Evolutionary conservation across 2,113 vertebrate genomes (phyloP), one percentile per base, ranked within the genome.

Genomic region (Sinocyclocheilus rhinocerous): DNA sequence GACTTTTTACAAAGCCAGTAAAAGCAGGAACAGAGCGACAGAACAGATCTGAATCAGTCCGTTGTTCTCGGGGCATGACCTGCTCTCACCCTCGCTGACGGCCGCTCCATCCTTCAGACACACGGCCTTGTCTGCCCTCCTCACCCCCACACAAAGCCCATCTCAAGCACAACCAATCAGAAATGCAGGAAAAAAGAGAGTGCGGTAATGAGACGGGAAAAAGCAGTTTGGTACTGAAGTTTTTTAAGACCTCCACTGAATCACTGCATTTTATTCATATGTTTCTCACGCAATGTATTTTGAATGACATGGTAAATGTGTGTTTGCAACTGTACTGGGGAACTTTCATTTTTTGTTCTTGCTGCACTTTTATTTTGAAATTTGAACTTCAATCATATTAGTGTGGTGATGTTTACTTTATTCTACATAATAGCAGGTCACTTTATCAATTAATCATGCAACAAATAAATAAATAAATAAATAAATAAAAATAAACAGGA

Each of bases 31-130:
- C 6, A 59, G 52, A 57, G 76, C 18, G 2, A 20, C 20, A 65
- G 55, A 61, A 24, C 13, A 67, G 79, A 81, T 52, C n/a, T 89
- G 50, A 87, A 89, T 81, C 69, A 81, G 76, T 24, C n/a, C 20
- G 26, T 67, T 86, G 81, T 86, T 75, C 76, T 33, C 63, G 0
- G 13, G 6, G 0, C 29, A 50, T 50, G 22, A 59, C 67, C 75
- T 1, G 11, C 48, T 78, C 39, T 48, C 26, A 36, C 57, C 16
- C 26, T 52, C 33, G 39, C 83, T 45, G 33, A 63, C 8, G 61
- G 42, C 2, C 61, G 1, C n/a, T 50, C 11, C n/a, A 13, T 50
- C n/a, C 79, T 26, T 48, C 20, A 76, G 45, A 72, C 72, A 61
- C 63, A 24, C 63, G 3, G 84, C 76, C 18, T 6, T 6, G 55